phyloP scores from a whole-genome alignment of 2,888 invertebrate genomes.

The Conus canariensis region DNA sequence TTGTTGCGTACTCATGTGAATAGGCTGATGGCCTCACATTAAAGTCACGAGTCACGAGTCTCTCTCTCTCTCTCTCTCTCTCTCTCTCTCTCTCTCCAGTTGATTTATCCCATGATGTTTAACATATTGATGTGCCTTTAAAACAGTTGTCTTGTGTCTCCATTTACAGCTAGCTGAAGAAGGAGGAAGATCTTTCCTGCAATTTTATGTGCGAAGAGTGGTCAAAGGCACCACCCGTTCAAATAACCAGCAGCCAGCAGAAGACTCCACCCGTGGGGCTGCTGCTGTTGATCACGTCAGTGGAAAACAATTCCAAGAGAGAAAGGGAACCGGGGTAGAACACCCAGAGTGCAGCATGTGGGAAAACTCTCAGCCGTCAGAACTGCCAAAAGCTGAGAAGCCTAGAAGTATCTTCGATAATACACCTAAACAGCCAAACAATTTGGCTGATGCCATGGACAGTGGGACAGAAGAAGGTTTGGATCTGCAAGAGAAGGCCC shows the following conservation, averaged over 20 bases:
- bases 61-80: too few relatives aligned
- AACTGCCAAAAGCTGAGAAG: background rate
- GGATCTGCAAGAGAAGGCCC: too few relatives aligned
- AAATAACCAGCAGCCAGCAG: background rate
- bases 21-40: too few relatives aligned
- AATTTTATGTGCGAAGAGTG: background rate
- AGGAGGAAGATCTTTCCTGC: background rate
- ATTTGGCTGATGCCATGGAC: background rate
- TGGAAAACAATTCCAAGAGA: background rate
- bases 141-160: too few relatives aligned
- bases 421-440: background rate
- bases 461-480: too few relatives aligned
- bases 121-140: too few relatives aligned
- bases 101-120: too few relatives aligned
- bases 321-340: background rate
- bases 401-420: background rate
- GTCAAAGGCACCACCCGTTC: background rate
- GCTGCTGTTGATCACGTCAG: too few relatives aligned
- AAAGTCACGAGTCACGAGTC: too few relatives aligned
- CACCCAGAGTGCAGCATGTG: background rate
- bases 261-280: background rate
- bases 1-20: too few relatives aligned
- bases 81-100: too few relatives aligned
- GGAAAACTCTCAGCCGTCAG: background rate
- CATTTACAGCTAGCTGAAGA: background rate